Evolutionary conservation across 1,140 invertebrate species (phyloP), one percentile per base, ranked within the genome.

Genomic region (Brachionus manjavacas): DNA sequence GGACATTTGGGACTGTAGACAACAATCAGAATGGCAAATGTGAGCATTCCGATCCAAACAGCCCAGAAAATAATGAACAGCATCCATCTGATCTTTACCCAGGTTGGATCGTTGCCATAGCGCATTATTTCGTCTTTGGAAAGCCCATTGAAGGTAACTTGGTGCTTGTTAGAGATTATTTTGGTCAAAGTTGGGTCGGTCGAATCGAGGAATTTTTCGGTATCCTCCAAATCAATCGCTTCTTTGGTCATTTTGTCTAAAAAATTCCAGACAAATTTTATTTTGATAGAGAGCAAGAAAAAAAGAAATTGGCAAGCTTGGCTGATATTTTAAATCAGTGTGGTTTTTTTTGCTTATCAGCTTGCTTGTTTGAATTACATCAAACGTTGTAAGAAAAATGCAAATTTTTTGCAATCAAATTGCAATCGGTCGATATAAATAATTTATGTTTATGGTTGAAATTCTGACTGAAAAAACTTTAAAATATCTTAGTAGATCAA

Each of bases 21-120:
- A 12, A 84, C 70, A n/a, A 84, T 74, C 20, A 84, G n/a, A 20
- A 84, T 31, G 16, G 83, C 66, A 25, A 43, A 28, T 20, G 39
- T 28, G 8, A 84, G 23, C 66, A 84, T 72, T 7, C 31, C 20
- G 20, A 74, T n/a, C 66, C 66, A 55, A 14, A 84, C n/a, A 23
- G 52, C 12, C 28, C 60, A 35, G 28, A 74, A 84, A 12, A 84
- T 41, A 28, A 76, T 25, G 14, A 55, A 72, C 31, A 84, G 14
- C 16, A 78, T 23, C 70, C 83, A 76, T 68, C 83, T 64, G 23
- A 84, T 84, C n/a, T 41, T 64, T 4, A 74, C 68, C 83, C 83
- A 84, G n/a, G 25, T 23, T 12, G 66, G 66, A 78, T 84, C 43
- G 28, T 39, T 55, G 12, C 20, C 43, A 78, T 74, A 84, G 16